A percentile compares a stretch with the other conserved stretches of the same genome.
These are phyloP conservation scores for Colistium nudipinnis DNA, from an alignment of 2,113 vertebrate genomes.

Conservation along the genomic window DNA sequence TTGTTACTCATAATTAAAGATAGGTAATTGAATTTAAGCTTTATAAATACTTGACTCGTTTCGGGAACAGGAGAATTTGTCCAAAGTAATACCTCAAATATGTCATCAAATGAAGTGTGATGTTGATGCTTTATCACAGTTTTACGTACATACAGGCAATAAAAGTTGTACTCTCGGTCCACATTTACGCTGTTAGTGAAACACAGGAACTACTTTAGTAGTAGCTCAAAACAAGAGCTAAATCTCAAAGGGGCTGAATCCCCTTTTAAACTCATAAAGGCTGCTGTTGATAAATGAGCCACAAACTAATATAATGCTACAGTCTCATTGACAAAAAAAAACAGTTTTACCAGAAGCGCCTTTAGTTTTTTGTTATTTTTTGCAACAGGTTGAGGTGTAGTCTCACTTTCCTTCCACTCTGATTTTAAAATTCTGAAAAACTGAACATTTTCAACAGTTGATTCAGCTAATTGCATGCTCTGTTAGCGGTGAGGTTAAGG, in stretches of 20 bases:
- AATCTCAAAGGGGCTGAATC: slow-evolving; percentile 35
- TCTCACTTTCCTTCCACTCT: slow-evolving; percentile 10
- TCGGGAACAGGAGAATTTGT: slow-evolving; percentile 38
- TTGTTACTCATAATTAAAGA: slow-evolving; percentile 10
- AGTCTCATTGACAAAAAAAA: slow-evolving; percentile 35
- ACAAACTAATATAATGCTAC: slow-evolving; percentile 67
- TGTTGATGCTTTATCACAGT: slow-evolving; percentile 61
- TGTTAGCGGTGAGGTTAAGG: slow-evolving; percentile 51
- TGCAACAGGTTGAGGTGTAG: slow-evolving; percentile 9
- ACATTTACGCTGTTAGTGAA: slow-evolving; percentile 43
- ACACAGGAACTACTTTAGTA: slow-evolving; percentile 33
- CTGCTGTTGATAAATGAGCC: slow-evolving; percentile 49
- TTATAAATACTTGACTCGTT: slow-evolving; percentile 69
- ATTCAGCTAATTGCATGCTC: slow-evolving; percentile 45
- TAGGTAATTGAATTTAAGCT: slow-evolving; percentile 49
- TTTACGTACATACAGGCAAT: slow-evolving; percentile 42
- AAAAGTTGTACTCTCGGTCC: slow-evolving; percentile 27
- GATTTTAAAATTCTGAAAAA: slow-evolving; percentile 16
- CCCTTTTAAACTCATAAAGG: slow-evolving; percentile 39
- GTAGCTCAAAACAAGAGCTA: slow-evolving; percentile 57
- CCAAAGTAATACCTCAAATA: slow-evolving; percentile 40
- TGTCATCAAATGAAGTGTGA: slow-evolving; percentile 59
- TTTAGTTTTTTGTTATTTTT: slow-evolving; percentile 32
- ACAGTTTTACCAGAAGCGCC: slow-evolving; percentile 10
- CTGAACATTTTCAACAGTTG: slow-evolving; percentile 2